Percentiles rank a stretch among this genome's conserved stretches.
Conservation (phyloP, 2,888 invertebrate genomes). For the Megaustenia siamemsis region DNA sequence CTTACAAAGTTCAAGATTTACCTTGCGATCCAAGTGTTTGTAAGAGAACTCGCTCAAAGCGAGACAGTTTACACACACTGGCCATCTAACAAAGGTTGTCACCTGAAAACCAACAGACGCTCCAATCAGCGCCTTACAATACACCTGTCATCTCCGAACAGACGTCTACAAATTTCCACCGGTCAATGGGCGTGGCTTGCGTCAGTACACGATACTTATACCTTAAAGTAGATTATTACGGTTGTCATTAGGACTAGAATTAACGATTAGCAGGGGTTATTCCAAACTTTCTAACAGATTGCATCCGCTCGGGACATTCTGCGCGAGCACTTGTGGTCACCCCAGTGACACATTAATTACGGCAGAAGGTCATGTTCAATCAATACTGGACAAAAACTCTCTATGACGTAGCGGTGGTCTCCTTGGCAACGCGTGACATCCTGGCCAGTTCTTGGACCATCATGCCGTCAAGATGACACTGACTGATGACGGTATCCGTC, state of each 20-base stretch:
- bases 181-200: neutral
- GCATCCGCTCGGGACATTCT: constrained; percentile 11
- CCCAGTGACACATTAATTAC: constrained; percentile 42
- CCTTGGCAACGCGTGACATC: constrained; percentile 21
- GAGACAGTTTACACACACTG: neutral
- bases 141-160: constrained; percentile 13
- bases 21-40: too few species aligned
- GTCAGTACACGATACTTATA: neutral
- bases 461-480: constrained; percentile 22
- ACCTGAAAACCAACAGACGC: neutral
- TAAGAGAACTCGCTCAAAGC: neutral
- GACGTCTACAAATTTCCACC: neutral
- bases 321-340: constrained; percentile 34
- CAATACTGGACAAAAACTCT: constrained; percentile 22
- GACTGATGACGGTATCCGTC: constrained; percentile 28
- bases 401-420: constrained; percentile 7
- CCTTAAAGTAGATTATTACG: constrained; percentile 16
- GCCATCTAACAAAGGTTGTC: neutral
- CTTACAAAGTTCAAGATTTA: too few species aligned
- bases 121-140: constrained; percentile 8
- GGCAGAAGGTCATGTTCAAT: constrained; percentile 10
- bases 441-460: neutral
- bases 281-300: neutral
- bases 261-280: neutral
- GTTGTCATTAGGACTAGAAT: neutral